Conservation (phyloP, 1,140 invertebrate species). For the Orchestia grillus region DNA sequence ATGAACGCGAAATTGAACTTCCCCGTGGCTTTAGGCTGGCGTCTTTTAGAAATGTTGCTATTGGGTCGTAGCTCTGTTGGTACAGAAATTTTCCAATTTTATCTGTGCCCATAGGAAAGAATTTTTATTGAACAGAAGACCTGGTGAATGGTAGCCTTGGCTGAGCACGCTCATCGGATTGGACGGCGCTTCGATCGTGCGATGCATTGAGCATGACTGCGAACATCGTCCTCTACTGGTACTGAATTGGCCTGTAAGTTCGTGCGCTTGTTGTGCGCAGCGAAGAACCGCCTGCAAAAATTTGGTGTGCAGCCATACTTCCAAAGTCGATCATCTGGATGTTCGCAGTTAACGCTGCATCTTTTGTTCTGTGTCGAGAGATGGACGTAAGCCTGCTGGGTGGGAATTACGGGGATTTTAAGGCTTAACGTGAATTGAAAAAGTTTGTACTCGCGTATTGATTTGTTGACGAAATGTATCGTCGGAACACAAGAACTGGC, state of each 20-base stretch:
- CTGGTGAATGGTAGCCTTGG: background rate
- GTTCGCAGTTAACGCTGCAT: too few species aligned
- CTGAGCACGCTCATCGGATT: background rate
- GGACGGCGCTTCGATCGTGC: background rate
- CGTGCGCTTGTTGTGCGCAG: background rate
- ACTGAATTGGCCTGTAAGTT: background rate
- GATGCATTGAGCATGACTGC: background rate
- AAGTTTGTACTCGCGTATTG: too few species aligned
- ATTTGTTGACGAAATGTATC: too few species aligned
- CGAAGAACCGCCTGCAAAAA: background rate
- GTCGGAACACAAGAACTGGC: too few species aligned
- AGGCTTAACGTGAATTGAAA: too few species aligned
- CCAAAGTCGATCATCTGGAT: too few species aligned
- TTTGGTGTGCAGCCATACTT: background rate
- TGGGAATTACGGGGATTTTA: too few species aligned
- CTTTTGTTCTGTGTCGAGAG: background rate
- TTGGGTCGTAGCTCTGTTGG: background rate
- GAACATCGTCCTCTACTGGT: background rate
- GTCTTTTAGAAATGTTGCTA: background rate
- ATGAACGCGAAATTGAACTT: background rate
- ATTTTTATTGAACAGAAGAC: background rate
- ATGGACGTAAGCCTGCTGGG: background rate
- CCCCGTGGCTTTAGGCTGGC: background rate
- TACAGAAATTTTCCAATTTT: slow-evolving; percentile 2
- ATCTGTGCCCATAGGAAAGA: background rate